Conservation (phyloP, 2,797 vertebrate genomes). For the Sebastolobus altivelis region DNA sequence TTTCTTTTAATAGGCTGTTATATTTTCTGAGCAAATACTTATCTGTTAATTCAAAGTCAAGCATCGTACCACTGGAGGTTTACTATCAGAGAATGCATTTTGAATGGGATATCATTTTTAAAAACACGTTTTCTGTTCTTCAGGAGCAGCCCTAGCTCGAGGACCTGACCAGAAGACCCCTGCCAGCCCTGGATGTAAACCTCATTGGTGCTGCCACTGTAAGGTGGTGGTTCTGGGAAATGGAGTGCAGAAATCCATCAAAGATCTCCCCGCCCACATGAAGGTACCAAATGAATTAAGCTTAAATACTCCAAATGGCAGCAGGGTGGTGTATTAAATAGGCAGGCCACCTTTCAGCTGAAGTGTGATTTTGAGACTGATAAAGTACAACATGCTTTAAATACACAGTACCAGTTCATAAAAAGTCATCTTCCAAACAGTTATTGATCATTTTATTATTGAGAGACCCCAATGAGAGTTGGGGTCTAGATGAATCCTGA, state of each 20-base stretch:
- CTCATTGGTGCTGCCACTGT: conserved; percentile 97
- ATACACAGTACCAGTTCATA: conserved; percentile 6
- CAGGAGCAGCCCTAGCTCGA: conserved; percentile 85
- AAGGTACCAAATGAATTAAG: conserved; percentile 66
- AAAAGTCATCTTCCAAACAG: neutral
- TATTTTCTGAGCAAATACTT: conserved; percentile 1
- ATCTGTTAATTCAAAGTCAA: conserved; percentile 9
- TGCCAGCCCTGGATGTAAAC: conserved; percentile 85
- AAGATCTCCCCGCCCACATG: conserved; percentile 85
- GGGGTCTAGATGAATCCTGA: conserved; percentile 23
- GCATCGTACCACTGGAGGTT: neutral
- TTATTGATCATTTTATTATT: conserved; percentile 19
- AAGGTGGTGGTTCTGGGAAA: conserved; percentile 96
- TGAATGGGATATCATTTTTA: neutral
- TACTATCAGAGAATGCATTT: neutral
- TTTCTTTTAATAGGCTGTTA: conserved; percentile 7
- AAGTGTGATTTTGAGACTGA: conserved; percentile 5
- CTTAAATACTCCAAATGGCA: neutral
- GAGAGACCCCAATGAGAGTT: conserved; percentile 16
- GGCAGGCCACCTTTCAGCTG: neutral
- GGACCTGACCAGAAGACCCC: conserved; percentile 80
- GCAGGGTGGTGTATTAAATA: neutral
- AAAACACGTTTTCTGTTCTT: neutral
- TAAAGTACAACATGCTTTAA: neutral
- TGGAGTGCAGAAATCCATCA: conserved; percentile 92